Evolutionary conservation across 1,140 invertebrate genomes (phyloP), one percentile per base, ranked within the genome.

Genomic region (Philotrypesis tridentata): DNA sequence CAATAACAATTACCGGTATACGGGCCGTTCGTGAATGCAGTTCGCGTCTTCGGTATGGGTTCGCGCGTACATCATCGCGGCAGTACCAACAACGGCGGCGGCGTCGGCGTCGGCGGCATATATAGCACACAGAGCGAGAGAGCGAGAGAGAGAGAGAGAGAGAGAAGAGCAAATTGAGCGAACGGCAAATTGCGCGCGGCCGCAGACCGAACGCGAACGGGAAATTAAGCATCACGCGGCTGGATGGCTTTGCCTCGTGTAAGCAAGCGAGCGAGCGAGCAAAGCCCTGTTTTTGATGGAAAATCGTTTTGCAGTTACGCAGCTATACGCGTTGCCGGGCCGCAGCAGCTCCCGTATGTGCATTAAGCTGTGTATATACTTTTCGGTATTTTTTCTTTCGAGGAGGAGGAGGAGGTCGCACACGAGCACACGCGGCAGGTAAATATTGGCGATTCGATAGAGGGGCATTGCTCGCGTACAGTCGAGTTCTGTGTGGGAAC

Each of bases 221-320:
- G 68, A 80, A 73, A 80, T 80, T 80, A 73, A 80, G 78, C 68
- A 73, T 73, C 68, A 43, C n/a, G 55, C 55, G 70, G 33, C 29
- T 43, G 9, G 60, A 72, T 71, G 11, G 21, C 25, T 61, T 12
- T 25, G 63, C 63, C 25, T 9, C n/a, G n/a, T 25, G 14, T 61
- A 23, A n/a, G n/a, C 14, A 23, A 17, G 21, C 23, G 27, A 67
- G 63, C 48, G n/a, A 7, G 48, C 48, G 3, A 4, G n/a, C 21
- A 61, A 60, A 63, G 63, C 37, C 37, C 60, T 78, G 63, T 78
- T 78, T 63, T 68, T 68, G 23, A 78, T 78, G n/a, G 75, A 55
- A 78, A 78, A 68, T 68, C 63, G 40, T 78, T 68, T 48, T 70
- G 25, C n/a, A 37, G 25, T 37, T 37, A 9, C 9, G 33, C 48